phyloP scores from a whole-genome alignment of 2,888 invertebrate species.

The Willowsia nigromaculata region DNA sequence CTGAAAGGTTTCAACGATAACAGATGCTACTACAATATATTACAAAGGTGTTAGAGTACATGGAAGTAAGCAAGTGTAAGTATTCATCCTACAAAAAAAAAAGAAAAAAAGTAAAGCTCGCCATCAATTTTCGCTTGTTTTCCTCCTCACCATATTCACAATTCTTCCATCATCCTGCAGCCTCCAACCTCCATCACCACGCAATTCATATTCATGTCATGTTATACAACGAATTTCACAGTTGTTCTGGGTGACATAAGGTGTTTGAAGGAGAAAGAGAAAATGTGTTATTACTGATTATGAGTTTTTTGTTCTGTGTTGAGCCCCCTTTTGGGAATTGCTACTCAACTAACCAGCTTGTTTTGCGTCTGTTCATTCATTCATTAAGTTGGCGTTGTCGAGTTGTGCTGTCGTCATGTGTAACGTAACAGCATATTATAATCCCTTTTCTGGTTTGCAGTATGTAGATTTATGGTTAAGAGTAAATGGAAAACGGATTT shows the following conservation, averaged over 20 bases:
- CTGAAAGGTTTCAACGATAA: too few species aligned
- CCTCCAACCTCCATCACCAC: not conserved
- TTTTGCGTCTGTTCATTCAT: not conserved
- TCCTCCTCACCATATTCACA: not conserved
- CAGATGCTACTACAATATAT: too few species aligned
- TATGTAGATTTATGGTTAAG: not conserved
- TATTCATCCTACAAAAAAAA: not conserved
- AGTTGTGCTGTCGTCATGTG: not conserved
- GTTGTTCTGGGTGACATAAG: not conserved
- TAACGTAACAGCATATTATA: not conserved
- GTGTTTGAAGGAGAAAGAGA: not conserved
- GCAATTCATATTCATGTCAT: conserved; percentile 13
- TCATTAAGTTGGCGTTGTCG: not conserved
- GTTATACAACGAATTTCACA: conserved; percentile 4
- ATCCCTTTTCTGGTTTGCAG: too few species aligned
- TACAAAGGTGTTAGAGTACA: too few species aligned
- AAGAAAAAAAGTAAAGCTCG: not conserved
- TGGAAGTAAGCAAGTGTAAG: too few species aligned
- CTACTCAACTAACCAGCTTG: not conserved
- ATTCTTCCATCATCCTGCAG: not conserved
- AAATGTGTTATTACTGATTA: not conserved
- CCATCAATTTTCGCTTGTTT: not conserved
- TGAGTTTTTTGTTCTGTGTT: not conserved
- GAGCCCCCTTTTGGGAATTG: not conserved
- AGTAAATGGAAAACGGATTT: not conserved